These are phyloP conservation scores for Harmothoe impar DNA, from an alignment of 2,888 invertebrate genomes.

Conservation along the genomic window DNA sequence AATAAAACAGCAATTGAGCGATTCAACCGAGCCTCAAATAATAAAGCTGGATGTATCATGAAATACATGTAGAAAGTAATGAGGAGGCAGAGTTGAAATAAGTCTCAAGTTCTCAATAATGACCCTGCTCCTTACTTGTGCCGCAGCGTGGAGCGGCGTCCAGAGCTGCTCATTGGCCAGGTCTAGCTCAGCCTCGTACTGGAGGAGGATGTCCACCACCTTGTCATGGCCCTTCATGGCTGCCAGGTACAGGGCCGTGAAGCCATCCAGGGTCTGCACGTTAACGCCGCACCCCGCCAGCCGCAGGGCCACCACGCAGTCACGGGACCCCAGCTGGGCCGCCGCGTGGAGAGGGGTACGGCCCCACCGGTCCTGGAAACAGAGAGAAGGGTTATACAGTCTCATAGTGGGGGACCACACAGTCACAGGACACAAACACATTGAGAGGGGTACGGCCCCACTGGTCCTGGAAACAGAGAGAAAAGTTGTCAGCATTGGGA, in stretches of 20 bases:
- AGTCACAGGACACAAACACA: constrained; percentile 67
- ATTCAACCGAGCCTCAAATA: too few species aligned
- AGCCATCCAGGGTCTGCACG: constrained; percentile 68
- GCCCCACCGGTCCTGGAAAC: constrained; percentile 65
- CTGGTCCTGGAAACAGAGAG: constrained; percentile 64
- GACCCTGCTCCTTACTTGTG: too few species aligned
- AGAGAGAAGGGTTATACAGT: neutral
- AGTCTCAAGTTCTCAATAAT: too few species aligned
- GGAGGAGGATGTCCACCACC: constrained; percentile 69
- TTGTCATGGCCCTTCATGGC: constrained; percentile 69
- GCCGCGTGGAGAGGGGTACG: constrained; percentile 67
- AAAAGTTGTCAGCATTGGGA: neutral
- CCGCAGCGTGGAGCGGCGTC: constrained; percentile 64
- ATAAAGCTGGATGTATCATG: too few species aligned
- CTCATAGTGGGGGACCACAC: constrained; percentile 59
- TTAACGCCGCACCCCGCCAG: constrained; percentile 66
- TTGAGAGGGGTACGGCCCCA: constrained; percentile 67
- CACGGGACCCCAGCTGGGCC: constrained; percentile 66
- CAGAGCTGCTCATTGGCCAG: constrained; percentile 63
- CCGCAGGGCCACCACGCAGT: constrained; percentile 67
- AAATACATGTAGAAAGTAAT: too few species aligned
- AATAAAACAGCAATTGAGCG: too few species aligned
- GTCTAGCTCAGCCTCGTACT: constrained; percentile 64
- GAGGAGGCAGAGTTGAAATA: too few species aligned
- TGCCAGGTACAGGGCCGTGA: constrained; percentile 68